Percentiles rank a stretch among this genome's conserved stretches.
Evolutionary conservation across 2,113 vertebrate genomes (phyloP).

Genomic region (Campylomormyrus numenius): DNA sequence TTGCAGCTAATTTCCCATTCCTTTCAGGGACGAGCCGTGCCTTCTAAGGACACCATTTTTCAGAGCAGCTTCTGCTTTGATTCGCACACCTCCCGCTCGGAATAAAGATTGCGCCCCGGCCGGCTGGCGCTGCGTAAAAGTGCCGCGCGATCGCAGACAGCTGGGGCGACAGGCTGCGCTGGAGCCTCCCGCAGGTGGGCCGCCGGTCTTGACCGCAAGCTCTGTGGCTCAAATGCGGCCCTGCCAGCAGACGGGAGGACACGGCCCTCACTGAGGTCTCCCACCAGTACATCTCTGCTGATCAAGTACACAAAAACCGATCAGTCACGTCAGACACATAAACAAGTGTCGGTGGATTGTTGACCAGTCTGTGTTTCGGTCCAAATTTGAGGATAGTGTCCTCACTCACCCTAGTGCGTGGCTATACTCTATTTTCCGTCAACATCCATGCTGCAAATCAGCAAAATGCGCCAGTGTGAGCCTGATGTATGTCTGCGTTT

Average conservation of each 20-base stretch:
- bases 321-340: background rate
- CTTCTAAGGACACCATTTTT: conserved; percentile 4
- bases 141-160: conserved; percentile 44
- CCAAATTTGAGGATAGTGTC: background rate
- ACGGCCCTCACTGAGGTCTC: background rate
- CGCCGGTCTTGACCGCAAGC: conserved; percentile 21
- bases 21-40: background rate
- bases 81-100: conserved; percentile 5
- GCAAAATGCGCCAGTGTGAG: background rate
- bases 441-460: background rate
- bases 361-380: background rate
- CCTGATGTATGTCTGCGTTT: background rate
- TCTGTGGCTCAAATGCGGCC: conserved; percentile 37
- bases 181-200: conserved; percentile 25
- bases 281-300: conserved; percentile 25
- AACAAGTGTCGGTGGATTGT: background rate
- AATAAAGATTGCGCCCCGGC: conserved; percentile 15
- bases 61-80: background rate
- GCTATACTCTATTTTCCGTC: background rate
- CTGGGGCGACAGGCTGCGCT: conserved; percentile 38
- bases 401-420: background rate
- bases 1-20: background rate
- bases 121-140: conserved; percentile 44
- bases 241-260: background rate
- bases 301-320: background rate